phyloP scores from a whole-genome alignment of 2,888 invertebrate species.

The Idaea straminata region DNA sequence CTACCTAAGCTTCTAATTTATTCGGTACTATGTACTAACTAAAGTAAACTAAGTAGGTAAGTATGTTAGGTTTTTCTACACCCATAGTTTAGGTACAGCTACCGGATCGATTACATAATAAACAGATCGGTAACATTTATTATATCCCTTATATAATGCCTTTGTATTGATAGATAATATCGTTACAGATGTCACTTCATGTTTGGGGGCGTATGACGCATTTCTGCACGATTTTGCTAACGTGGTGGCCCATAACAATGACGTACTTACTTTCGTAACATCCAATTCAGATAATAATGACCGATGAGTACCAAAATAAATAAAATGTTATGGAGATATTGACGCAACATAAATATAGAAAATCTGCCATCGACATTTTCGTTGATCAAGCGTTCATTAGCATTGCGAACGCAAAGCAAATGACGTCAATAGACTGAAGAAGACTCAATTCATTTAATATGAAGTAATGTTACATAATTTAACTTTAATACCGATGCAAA shows the following conservation, averaged over 20 bases:
- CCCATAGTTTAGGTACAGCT: too few species aligned
- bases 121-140: not conserved
- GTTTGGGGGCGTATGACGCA: slow-evolving; percentile 59
- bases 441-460: not conserved
- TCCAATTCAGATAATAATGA: slow-evolving; percentile 59
- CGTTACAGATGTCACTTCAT: slow-evolving; percentile 37
- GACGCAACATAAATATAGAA: slow-evolving; percentile 45
- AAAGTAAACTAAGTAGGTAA: too few species aligned
- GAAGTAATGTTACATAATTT: not conserved
- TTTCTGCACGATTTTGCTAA: slow-evolving; percentile 43
- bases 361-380: slow-evolving; percentile 38
- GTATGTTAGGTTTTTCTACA: too few species aligned
- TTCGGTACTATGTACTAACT: too few species aligned
- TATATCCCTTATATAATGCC: not conserved
- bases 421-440: slow-evolving; percentile 30
- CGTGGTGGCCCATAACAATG: slow-evolving; percentile 42
- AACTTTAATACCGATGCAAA: not conserved
- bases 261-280: slow-evolving; percentile 59
- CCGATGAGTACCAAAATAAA: slow-evolving; percentile 43
- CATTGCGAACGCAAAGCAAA: slow-evolving; percentile 35
- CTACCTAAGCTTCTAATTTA: too few species aligned
- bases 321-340: slow-evolving; percentile 38
- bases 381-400: slow-evolving; percentile 24
- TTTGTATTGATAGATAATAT: slow-evolving; percentile 15
- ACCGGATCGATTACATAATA: too few species aligned